Evolutionary conservation across 2,113 vertebrate genomes (phyloP).

Genomic region (Entelurus aequoreus): DNA sequence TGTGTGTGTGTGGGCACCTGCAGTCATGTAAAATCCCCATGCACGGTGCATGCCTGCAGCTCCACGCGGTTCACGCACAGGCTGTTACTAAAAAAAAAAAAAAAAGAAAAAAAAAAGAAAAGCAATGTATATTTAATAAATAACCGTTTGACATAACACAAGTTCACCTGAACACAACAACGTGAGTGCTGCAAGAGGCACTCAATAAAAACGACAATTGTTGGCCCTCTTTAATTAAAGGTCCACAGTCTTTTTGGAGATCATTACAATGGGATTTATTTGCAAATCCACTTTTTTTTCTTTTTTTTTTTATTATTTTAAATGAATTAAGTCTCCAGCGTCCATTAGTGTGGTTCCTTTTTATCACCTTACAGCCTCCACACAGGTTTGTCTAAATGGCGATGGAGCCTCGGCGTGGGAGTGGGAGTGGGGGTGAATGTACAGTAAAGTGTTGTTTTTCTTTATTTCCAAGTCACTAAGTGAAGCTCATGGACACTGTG

Average conservation of each 20-base stretch:
- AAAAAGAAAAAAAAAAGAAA: not conserved
- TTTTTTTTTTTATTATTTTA: conserved; percentile 18
- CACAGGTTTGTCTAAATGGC: conserved; percentile 46
- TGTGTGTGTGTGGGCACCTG: not conserved
- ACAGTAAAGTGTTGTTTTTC: not conserved
- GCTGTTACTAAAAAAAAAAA: conserved; percentile 28
- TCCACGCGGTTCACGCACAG: conserved; percentile 29
- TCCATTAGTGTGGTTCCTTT: conserved; percentile 33
- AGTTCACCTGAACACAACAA: conserved; percentile 70
- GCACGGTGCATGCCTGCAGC: conserved; percentile 60
- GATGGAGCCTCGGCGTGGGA: conserved; percentile 6
- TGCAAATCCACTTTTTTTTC: conserved; percentile 35
- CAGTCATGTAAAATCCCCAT: conserved; percentile 51
- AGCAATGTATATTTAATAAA: conserved; percentile 37
- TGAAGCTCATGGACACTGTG: conserved; percentile 99
- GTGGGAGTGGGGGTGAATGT: conserved; percentile 1
- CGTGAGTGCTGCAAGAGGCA: conserved; percentile 53
- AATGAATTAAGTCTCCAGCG: conserved; percentile 47
- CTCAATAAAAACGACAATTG: conserved; percentile 64
- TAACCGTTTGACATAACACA: conserved; percentile 67
- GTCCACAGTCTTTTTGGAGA: conserved; percentile 23
- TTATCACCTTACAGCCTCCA: conserved; percentile 27
- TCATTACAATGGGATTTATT: conserved; percentile 61
- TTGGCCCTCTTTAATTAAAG: conserved; percentile 53
- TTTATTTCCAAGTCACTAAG: conserved; percentile 74